phyloP scores from a whole-genome alignment of 2,797 vertebrate genomes.

The Acipenser ruthenus region DNA sequence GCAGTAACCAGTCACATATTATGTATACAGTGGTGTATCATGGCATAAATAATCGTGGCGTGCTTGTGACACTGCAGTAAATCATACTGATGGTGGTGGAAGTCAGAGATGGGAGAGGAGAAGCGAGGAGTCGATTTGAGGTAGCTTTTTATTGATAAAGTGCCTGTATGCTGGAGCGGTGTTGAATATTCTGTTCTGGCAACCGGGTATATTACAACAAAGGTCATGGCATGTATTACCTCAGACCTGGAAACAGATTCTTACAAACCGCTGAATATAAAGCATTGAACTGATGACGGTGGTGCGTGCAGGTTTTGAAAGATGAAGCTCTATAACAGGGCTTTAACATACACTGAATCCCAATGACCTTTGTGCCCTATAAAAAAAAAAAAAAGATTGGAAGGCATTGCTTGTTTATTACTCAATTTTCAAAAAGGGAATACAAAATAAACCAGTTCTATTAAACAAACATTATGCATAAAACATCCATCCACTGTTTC shows the following conservation, averaged over 20 bases:
- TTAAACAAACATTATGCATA: no score
- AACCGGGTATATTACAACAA: conserved; percentile 13
- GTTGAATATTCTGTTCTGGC: conserved; percentile 15
- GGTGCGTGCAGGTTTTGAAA: neutral
- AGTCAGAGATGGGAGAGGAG: conserved; percentile 12
- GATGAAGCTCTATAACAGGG: conserved; percentile 1
- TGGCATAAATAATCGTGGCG: conserved; percentile 2
- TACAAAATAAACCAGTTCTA: no score
- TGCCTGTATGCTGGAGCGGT: conserved; percentile 11
- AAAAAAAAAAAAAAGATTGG: neutral
- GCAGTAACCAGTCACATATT: neutral
- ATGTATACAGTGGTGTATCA: conserved; percentile 1
- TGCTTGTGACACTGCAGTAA: conserved; percentile 12
- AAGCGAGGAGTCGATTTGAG: conserved; percentile 1
- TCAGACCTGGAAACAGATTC: neutral
- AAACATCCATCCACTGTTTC: no score
- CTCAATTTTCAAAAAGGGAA: no score
- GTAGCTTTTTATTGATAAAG: conserved; percentile 15
- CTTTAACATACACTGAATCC: neutral
- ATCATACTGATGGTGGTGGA: conserved; percentile 11
- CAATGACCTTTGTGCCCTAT: neutral
- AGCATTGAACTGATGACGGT: neutral
- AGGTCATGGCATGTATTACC: conserved; percentile 19
- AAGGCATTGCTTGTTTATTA: no score
- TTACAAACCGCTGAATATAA: conserved; percentile 5